These are phyloP conservation scores for Brachionus asplanchnoidis DNA, from an alignment of 1,140 invertebrate genomes.

Conservation along the genomic window DNA sequence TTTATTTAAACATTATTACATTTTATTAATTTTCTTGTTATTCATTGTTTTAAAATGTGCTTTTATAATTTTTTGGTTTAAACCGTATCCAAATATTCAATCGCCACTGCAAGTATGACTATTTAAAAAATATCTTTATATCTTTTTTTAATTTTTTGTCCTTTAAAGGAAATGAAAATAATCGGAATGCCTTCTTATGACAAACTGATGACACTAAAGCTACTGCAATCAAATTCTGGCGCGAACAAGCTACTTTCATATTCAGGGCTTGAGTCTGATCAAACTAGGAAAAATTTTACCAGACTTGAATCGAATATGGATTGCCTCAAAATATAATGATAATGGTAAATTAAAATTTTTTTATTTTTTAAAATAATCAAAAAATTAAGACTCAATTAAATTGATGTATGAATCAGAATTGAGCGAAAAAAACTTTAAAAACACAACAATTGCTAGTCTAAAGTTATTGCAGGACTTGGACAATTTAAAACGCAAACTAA, in stretches of 20 bases:
- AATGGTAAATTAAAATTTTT: neutral
- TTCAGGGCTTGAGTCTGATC: neutral
- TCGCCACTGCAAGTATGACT: neutral
- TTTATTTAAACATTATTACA: neutral
- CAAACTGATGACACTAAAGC: neutral
- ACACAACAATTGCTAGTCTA: neutral
- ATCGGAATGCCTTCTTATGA: neutral
- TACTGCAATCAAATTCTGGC: neutral
- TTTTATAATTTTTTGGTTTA: neutral
- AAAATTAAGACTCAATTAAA: neutral
- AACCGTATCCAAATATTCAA: neutral
- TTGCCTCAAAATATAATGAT: neutral
- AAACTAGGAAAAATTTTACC: neutral
- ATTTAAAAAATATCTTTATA: neutral
- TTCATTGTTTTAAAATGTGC: neutral
- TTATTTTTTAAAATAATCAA: neutral
- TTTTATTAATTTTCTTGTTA: slow-evolving; percentile 3
- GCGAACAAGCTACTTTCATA: neutral
- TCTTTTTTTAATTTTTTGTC: neutral
- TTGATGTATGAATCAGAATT: neutral
- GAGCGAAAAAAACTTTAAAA: neutral
- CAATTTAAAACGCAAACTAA: neutral
- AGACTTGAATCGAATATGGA: neutral
- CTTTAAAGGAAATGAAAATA: neutral
- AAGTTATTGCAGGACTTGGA: slow-evolving; percentile 7